These are phyloP conservation scores for Dromococcyx pavoninus DNA, from an alignment of 2,797 vertebrate species.

Conservation along the genomic window DNA sequence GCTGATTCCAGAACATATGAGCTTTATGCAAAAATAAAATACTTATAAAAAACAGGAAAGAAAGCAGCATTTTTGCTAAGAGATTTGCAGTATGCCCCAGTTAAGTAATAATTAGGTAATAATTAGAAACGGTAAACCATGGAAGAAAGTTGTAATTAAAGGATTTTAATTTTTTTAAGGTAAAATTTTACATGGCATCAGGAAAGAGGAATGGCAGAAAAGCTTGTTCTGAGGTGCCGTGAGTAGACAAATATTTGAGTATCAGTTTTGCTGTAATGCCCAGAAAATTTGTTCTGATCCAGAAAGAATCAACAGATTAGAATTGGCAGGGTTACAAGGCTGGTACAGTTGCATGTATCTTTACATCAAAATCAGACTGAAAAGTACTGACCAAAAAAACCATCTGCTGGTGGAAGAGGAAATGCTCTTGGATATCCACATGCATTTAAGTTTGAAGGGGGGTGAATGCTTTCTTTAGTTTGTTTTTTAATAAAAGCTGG, in stretches of 20 bases:
- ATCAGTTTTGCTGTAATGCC: too few relatives aligned
- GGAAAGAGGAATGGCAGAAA: not conserved
- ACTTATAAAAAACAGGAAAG: not conserved
- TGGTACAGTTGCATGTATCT: not conserved
- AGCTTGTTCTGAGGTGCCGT: not conserved
- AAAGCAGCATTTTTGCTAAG: not conserved
- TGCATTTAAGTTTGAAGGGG: fast-evolving
- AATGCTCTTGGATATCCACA: not conserved
- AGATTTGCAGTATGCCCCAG: not conserved
- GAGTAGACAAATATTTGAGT: not conserved
- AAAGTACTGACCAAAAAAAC: not conserved
- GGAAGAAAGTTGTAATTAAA: not conserved
- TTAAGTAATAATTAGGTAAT: not conserved
- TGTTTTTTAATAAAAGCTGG: not conserved
- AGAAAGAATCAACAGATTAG: not conserved
- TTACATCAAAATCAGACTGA: not conserved
- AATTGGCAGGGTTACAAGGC: not conserved
- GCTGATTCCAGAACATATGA: not conserved
- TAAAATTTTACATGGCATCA: not conserved
- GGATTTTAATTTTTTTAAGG: too few relatives aligned
- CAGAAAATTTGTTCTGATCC: not conserved
- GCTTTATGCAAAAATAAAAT: not conserved
- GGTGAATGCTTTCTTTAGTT: too few relatives aligned
- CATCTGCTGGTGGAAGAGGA: not conserved
- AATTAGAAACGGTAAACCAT: not conserved